Conservation (phyloP, 2,113 vertebrate genomes). For the Sylvia atricapilla region DNA sequence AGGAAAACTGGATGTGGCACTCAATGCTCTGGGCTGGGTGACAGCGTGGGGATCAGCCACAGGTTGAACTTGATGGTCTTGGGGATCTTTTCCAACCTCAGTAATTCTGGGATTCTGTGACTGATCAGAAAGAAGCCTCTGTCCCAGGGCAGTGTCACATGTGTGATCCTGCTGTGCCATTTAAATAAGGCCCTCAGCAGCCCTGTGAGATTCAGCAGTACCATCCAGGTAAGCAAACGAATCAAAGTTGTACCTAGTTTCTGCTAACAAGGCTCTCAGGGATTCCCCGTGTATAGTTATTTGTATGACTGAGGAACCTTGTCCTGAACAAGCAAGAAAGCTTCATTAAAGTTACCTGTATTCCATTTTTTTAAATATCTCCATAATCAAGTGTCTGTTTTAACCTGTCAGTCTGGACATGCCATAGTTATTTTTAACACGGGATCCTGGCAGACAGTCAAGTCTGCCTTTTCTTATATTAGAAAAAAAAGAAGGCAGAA, state of each 20-base stretch:
- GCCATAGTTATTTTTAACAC: neutral
- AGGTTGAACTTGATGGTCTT: neutral
- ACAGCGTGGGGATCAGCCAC: neutral
- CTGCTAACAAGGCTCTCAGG: neutral
- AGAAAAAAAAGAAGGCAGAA: neutral
- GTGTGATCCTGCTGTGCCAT: rapidly evolving
- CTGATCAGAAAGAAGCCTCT: neutral
- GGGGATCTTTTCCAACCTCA: neutral
- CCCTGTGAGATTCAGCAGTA: neutral
- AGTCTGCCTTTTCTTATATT: neutral
- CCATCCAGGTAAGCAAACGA: neutral
- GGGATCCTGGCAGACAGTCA: neutral
- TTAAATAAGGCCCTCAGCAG: neutral
- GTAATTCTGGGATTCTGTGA: neutral
- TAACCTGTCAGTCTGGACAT: neutral
- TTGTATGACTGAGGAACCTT: neutral
- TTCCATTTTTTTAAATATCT: neutral
- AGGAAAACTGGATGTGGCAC: neutral
- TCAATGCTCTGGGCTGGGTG: neutral
- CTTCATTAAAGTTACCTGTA: neutral
- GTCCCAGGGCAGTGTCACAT: neutral
- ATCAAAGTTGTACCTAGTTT: neutral
- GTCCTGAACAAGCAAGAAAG: neutral
- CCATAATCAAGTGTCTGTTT: neutral
- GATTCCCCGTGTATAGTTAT: neutral